Base-by-base conservation (phyloP, 2,797 vertebrate genomes). In the Anolis apletophallus region DNA sequence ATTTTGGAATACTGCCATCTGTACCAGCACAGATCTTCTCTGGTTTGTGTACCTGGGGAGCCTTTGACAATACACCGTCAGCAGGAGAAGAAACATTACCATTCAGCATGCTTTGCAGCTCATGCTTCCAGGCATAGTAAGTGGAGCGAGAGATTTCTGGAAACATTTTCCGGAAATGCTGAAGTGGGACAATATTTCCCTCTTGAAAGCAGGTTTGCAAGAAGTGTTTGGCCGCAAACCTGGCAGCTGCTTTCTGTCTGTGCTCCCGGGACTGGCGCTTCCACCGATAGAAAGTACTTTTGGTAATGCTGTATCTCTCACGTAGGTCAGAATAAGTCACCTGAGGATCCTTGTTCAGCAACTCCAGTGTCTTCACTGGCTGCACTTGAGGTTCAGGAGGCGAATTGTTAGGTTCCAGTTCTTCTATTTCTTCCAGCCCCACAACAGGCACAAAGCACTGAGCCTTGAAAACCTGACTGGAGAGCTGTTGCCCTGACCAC, bases 61-160 rank as follows among this genome's bases (percentile, higher is more conserved):
- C 97, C 0, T 96, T 94, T 0, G 97, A 95, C 0, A 94, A 93
- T 0, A 93, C 76, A 29, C 77, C 64, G 64, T 93, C 93, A 88
- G 88, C 59, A 54, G 85, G 77, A 78, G 85, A 69, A 87, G 91
- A 87, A 64, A 81, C 82, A 57, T 95, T 96, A 57, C 96, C 97
- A 0, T 93, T 87, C 10, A 84, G 91, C 14, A 89, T 54, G 61
- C 96, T 96, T 90, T 96, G 94, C 87, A 99, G 97, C 94, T 99
- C 98, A 0, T 99, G 98, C 91, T 99, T 99, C 98, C 98, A 99
- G 85, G 98, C 97, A 0, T 99, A 99, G 89, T 99, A 99, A 0
- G 98, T 98, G 0, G 98, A 99, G 14, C 98, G 96, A 34, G 98
- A 99, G 83, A 99, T 98, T 78, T 98, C 98, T 0, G 98, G 98